Conservation (phyloP, 2,797 vertebrate genomes). For the Sebastes ruberrimus region DNA sequence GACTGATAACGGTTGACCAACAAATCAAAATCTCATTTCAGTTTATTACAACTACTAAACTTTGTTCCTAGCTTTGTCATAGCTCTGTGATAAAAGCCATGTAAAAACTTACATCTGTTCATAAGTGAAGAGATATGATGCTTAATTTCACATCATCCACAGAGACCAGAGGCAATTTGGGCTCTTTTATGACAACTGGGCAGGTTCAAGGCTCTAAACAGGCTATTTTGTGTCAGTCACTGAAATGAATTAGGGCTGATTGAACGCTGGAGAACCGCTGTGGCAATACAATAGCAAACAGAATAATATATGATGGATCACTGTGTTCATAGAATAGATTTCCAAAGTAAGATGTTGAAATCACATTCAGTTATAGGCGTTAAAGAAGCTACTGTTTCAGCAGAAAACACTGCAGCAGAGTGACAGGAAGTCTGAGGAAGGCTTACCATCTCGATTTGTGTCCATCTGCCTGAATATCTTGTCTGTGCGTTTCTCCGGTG, state of each 20-base stretch:
- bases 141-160: background rate
- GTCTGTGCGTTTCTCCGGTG: conserved; percentile 98
- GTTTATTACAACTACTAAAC: background rate
- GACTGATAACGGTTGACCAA: background rate
- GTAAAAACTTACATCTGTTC: background rate
- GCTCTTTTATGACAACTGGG: background rate
- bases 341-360: background rate
- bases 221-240: background rate
- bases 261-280: background rate
- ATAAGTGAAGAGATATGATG: background rate
- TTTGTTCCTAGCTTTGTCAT: background rate
- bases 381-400: background rate
- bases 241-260: background rate
- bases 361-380: background rate
- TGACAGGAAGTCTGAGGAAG: background rate
- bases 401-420: background rate
- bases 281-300: too few species aligned
- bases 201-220: background rate
- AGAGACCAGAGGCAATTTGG: background rate
- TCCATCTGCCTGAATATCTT: conserved; percentile 99
- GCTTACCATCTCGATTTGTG: conserved; percentile 94
- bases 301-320: background rate
- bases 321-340: background rate
- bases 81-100: background rate
- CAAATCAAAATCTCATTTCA: background rate